Evolutionary conservation across 2,797 vertebrate species (phyloP).

Genomic region (Chrysolophus pictus): DNA sequence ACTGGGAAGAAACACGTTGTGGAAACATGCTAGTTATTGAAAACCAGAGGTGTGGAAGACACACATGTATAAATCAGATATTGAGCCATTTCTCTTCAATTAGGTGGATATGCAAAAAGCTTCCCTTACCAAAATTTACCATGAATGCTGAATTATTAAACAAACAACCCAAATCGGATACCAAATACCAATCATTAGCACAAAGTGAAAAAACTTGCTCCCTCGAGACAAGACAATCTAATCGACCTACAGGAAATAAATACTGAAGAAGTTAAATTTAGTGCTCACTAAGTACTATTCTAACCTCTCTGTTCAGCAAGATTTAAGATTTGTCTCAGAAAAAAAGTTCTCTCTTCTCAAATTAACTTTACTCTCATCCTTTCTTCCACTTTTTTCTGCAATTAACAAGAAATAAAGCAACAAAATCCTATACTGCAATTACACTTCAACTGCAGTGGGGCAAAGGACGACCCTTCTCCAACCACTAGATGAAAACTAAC

Average conservation of each 20-base stretch:
- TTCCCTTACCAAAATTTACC: not conserved
- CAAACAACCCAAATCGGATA: conserved; percentile 38
- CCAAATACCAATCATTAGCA: conserved; percentile 32
- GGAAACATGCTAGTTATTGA: not conserved
- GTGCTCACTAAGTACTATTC: conserved; percentile 11
- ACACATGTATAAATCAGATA: not conserved
- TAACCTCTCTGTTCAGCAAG: conserved; percentile 21
- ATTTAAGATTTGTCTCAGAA: conserved; percentile 29
- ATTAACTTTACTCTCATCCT: conserved; percentile 22
- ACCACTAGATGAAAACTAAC: not conserved
- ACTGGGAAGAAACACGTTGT: not conserved
- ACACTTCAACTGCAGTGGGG: not conserved
- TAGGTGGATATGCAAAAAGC: not conserved
- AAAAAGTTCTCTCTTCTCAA: conserved; percentile 7
- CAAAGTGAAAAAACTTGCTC: not conserved
- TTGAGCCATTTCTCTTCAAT: not conserved
- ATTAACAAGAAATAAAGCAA: conserved; percentile 27
- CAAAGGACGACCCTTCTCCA: not conserved
- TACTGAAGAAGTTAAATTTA: conserved; percentile 33
- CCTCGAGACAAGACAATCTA: conserved; percentile 23
- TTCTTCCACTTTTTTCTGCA: not conserved
- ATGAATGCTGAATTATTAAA: conserved; percentile 35
- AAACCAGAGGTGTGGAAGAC: not conserved
- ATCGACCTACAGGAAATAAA: conserved; percentile 50
- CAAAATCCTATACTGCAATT: not conserved